These are phyloP conservation scores for Cylloceria caligata DNA, from an alignment of 2,888 invertebrate species.

Conservation along the genomic window DNA sequence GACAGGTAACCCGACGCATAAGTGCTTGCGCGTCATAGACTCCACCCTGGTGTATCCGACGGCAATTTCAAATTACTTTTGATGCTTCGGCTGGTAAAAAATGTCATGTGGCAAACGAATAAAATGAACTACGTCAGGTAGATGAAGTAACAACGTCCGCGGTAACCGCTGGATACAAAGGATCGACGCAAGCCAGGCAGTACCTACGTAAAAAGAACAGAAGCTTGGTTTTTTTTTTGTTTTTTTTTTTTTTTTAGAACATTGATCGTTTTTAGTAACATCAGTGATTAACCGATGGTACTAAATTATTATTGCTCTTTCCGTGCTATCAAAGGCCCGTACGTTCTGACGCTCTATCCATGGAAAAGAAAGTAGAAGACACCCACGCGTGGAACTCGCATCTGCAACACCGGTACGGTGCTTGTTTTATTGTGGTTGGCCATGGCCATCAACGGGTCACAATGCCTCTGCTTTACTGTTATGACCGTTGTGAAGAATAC, in stretches of 20 bases:
- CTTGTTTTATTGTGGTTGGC: slow-evolving; percentile 40
- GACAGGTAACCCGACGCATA: too few species aligned
- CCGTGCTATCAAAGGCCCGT: too few species aligned
- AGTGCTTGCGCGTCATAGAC: background rate
- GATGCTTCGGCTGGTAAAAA: background rate
- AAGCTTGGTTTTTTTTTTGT: background rate
- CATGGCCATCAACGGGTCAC: slow-evolving; percentile 25
- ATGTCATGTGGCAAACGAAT: background rate
- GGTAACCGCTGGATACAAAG: background rate
- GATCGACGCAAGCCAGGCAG: background rate
- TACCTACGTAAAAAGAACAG: background rate
- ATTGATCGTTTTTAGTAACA: slow-evolving; percentile 21
- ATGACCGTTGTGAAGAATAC: slow-evolving; percentile 46
- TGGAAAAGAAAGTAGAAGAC: slow-evolving; percentile 30
- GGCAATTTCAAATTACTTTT: background rate
- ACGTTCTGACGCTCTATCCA: background rate
- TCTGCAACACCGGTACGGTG: background rate
- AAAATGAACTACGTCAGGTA: background rate
- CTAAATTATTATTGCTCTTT: background rate
- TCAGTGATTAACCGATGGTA: slow-evolving; percentile 25
- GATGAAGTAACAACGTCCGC: background rate
- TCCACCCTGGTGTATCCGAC: background rate
- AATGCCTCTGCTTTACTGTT: slow-evolving; percentile 60
- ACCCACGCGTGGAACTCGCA: slow-evolving; percentile 19
- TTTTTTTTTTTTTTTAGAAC: background rate